Conservation (phyloP, 1,140 invertebrate species). For the Drosophila ogumai region DNA sequence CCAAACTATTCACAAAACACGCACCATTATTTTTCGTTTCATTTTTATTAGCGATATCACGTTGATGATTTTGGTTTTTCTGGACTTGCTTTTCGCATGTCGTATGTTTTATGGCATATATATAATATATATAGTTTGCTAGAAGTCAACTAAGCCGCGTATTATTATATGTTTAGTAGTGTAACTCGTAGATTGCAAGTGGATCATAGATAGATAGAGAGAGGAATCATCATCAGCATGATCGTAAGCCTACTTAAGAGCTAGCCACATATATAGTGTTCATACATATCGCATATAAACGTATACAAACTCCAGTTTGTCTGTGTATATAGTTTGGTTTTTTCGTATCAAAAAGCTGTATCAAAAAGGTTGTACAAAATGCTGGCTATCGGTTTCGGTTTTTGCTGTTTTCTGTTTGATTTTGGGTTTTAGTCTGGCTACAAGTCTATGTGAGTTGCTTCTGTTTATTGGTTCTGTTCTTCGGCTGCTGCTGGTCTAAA, state of each 20-base stretch:
- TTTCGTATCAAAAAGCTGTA: conserved; percentile 72
- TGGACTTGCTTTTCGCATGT: conserved; percentile 36
- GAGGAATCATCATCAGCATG: conserved; percentile 45
- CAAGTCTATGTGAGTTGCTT: conserved; percentile 74
- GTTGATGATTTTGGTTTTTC: conserved; percentile 71
- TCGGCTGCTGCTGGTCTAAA: conserved; percentile 26
- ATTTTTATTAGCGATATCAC: conserved; percentile 77
- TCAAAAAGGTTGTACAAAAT: conserved; percentile 67
- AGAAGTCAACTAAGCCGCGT: conserved; percentile 72
- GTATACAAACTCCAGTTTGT: conserved; percentile 37
- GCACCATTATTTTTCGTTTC: conserved; percentile 48
- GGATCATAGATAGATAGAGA: conserved; percentile 18
- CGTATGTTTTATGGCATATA: conserved; percentile 54
- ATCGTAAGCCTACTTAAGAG: conserved; percentile 43
- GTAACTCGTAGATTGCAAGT: conserved; percentile 50
- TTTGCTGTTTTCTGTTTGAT: conserved; percentile 32
- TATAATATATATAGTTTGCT: conserved; percentile 48
- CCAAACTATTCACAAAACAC: conserved; percentile 30
- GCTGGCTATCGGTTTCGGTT: conserved; percentile 39
- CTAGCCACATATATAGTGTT: conserved; percentile 44
- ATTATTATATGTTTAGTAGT: conserved; percentile 53
- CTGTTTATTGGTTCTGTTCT: conserved; percentile 65
- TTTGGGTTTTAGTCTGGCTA: conserved; percentile 37
- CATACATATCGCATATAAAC: conserved; percentile 28
- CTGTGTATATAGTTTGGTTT: conserved; percentile 39